Percentiles rank a stretch among this genome's conserved stretches.
phyloP scores from a whole-genome alignment of 1,140 invertebrate genomes.

The Steinernema khuongi region DNA sequence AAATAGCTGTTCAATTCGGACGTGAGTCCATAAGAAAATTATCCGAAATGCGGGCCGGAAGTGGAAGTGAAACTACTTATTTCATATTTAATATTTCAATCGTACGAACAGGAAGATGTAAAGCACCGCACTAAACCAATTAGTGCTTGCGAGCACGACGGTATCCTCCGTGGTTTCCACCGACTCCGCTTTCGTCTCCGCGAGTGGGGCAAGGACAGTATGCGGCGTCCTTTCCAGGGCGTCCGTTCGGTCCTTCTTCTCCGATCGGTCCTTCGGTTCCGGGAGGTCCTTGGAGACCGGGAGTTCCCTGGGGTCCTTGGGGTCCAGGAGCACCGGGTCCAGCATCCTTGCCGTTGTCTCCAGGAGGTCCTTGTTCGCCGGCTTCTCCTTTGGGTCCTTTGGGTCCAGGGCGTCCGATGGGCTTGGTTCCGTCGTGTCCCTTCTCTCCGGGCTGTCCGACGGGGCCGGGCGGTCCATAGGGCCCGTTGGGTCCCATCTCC shows the following conservation, averaged over 20 bases:
- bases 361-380: neutral
- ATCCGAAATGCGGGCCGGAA: too few relatives aligned
- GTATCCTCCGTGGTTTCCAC: neutral
- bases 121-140: neutral
- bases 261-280: conserved; percentile 27
- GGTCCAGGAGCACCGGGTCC: conserved; percentile 26
- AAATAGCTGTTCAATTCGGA: too few relatives aligned
- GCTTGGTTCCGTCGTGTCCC: conserved; percentile 3
- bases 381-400: neutral
- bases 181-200: neutral
- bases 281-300: conserved; percentile 27
- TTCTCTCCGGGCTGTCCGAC: conserved; percentile 19
- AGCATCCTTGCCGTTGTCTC: neutral
- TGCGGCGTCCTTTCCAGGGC: conserved; percentile 21
- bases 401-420: conserved; percentile 17
- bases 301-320: conserved; percentile 23
- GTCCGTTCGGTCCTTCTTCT: conserved; percentile 21
- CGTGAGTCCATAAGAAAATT: too few relatives aligned
- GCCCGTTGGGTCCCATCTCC: conserved; percentile 19
- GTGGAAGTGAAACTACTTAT: too few relatives aligned
- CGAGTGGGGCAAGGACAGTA: conserved; percentile 5
- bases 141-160: neutral
- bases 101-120: too few relatives aligned
- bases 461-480: conserved; percentile 14
- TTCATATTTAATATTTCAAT: too few relatives aligned